Evolutionary conservation across 2,888 invertebrate species (phyloP).

Genomic region (Crepidodera aurea): DNA sequence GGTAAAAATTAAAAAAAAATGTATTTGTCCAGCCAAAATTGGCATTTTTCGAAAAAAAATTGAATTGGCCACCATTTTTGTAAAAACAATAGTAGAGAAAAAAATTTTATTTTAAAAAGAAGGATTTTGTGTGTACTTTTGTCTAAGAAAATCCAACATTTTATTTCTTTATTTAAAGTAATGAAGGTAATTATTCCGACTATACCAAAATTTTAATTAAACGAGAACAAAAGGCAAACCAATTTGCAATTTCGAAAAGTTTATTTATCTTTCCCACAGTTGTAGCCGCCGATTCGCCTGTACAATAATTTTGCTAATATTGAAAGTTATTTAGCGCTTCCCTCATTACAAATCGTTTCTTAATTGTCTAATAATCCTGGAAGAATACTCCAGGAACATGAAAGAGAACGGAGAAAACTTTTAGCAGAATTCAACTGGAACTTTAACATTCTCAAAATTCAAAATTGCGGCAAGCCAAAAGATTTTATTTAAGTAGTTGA

Average conservation of each 20-base stretch:
- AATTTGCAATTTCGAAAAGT: constrained; percentile 1
- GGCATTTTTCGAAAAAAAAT: no score
- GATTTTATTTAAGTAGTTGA: background rate
- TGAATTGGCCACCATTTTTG: no score
- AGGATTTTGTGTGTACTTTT: no score
- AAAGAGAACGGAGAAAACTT: background rate
- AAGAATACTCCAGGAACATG: background rate
- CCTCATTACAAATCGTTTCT: background rate
- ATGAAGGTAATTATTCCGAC: constrained; percentile 4
- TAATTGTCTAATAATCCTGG: constrained; percentile 9
- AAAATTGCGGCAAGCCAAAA: background rate
- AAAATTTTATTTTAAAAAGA: no score
- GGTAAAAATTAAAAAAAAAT: no score
- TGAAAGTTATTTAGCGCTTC: constrained; percentile 8
- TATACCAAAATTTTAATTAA: constrained; percentile 2
- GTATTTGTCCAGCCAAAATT: no score
- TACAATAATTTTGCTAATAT: constrained; percentile 1
- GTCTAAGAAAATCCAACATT: no score
- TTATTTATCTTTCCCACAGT: constrained; percentile 7
- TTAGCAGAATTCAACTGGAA: background rate
- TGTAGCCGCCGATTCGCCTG: background rate
- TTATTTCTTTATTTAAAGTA: no score
- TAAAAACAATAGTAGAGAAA: no score
- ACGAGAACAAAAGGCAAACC: constrained; percentile 12
- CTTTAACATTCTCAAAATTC: background rate